Percentiles rank a stretch among this genome's conserved stretches.
Conservation (phyloP, 35 echinoderm and acorn worm genomes). For the Lytechinus variegatus region DNA sequence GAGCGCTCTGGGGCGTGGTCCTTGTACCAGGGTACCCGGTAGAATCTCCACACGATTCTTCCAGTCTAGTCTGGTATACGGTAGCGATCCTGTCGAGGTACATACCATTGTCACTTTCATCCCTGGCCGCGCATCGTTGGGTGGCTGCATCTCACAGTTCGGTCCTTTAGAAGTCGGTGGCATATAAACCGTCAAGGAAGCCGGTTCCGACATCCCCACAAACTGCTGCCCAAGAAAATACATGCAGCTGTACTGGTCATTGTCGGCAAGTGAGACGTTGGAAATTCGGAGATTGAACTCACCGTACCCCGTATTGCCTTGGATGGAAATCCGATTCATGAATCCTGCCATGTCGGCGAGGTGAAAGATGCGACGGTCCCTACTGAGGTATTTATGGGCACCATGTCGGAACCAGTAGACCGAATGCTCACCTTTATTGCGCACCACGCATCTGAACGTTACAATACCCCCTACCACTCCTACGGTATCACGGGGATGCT, state of each 20-base stretch:
- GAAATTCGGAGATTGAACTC: conserved; percentile 55
- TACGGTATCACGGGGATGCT: conserved; percentile 30
- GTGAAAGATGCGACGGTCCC: conserved; percentile 26
- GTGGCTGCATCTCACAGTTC: conserved; percentile 53
- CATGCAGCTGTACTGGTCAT: conserved; percentile 60
- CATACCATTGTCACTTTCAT: conserved; percentile 56
- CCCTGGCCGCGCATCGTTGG: conserved; percentile 48
- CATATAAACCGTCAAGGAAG: conserved; percentile 55
- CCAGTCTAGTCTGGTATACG: conserved; percentile 67
- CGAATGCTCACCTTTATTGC: conserved; percentile 35
- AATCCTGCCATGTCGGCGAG: conserved; percentile 33
- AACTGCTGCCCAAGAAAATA: conserved; percentile 55
- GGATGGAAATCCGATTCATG: conserved; percentile 58
- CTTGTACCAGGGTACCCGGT: conserved; percentile 47
- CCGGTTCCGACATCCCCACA: conserved; percentile 53
- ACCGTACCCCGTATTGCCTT: conserved; percentile 31
- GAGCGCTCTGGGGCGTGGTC: conserved; percentile 36
- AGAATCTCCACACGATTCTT: conserved; percentile 60
- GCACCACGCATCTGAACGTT: conserved; percentile 54
- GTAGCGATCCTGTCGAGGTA: conserved; percentile 51
- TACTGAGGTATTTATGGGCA: conserved; percentile 60
- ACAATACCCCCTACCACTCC: conserved; percentile 34
- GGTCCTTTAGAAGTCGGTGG: conserved; percentile 48
- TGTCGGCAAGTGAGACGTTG: conserved; percentile 51
- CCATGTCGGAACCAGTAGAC: conserved; percentile 62